Evolutionary conservation across 2,113 vertebrate species (phyloP).

Genomic region (Erpornis zantholeuca): DNA sequence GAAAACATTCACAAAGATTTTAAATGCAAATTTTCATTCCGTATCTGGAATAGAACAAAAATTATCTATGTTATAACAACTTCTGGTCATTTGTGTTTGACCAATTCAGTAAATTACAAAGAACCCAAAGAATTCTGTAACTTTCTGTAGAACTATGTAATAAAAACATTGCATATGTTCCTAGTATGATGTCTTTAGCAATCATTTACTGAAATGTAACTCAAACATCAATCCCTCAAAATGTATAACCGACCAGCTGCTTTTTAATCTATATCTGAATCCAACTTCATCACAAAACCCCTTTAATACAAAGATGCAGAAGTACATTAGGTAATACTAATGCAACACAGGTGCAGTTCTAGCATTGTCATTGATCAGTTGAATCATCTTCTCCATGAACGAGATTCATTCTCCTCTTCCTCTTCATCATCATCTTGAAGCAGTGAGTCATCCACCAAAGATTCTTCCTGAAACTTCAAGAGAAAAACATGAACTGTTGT

Average conservation of each 20-base stretch:
- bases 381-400: constrained; percentile 97
- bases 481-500: neutral
- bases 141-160: constrained; percentile 80
- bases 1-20: constrained; percentile 83
- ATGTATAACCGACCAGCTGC: constrained; percentile 73
- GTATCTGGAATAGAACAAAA: constrained; percentile 80
- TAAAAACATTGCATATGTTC: constrained; percentile 86
- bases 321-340: constrained; percentile 84
- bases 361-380: constrained; percentile 61
- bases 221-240: constrained; percentile 81
- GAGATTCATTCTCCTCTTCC: constrained; percentile 94
- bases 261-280: constrained; percentile 75
- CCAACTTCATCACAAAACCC: constrained; percentile 78
- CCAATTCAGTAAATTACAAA: constrained; percentile 81
- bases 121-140: constrained; percentile 79
- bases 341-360: constrained; percentile 77
- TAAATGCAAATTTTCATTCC: constrained; percentile 83
- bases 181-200: constrained; percentile 81
- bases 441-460: constrained; percentile 90
- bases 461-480: constrained; percentile 90
- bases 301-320: constrained; percentile 81
- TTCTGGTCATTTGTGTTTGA: constrained; percentile 76
- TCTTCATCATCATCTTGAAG: constrained; percentile 98
- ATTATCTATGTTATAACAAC: constrained; percentile 83
- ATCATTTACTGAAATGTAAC: constrained; percentile 85